Conservation (phyloP, 1,140 invertebrate genomes). For the Lucilia cuprina region DNA sequence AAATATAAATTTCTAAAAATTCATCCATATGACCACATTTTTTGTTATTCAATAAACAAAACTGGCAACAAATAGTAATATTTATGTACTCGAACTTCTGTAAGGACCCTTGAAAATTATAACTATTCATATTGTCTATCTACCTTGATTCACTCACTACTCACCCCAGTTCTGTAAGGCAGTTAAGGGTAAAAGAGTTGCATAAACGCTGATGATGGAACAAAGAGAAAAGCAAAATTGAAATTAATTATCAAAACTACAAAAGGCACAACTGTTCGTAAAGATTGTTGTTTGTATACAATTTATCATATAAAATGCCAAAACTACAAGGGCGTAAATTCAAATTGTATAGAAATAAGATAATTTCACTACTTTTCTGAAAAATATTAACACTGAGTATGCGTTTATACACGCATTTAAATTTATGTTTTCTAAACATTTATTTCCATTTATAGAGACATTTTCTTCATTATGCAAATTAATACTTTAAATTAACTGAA, state of each 20-base stretch:
- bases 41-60: background rate
- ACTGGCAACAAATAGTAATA: background rate
- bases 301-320: background rate
- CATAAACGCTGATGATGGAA: background rate
- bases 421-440: background rate
- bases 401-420: background rate
- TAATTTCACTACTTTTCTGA: background rate
- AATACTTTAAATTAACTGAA: background rate
- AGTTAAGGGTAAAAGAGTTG: conserved; percentile 14
- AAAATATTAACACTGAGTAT: background rate
- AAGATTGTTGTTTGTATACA: background rate
- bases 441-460: background rate
- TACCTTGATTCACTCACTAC: background rate
- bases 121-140: background rate
- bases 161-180: background rate
- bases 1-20: too few species aligned
- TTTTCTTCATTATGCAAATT: background rate
- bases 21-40: background rate
- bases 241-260: background rate
- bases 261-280: conserved; percentile 9
- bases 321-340: conserved; percentile 13
- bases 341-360: background rate
- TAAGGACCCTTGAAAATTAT: background rate
- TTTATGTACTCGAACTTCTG: background rate
- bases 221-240: background rate